These are phyloP conservation scores for Dynastes hyllus DNA, from an alignment of 2,888 invertebrate genomes.

Conservation along the genomic window DNA sequence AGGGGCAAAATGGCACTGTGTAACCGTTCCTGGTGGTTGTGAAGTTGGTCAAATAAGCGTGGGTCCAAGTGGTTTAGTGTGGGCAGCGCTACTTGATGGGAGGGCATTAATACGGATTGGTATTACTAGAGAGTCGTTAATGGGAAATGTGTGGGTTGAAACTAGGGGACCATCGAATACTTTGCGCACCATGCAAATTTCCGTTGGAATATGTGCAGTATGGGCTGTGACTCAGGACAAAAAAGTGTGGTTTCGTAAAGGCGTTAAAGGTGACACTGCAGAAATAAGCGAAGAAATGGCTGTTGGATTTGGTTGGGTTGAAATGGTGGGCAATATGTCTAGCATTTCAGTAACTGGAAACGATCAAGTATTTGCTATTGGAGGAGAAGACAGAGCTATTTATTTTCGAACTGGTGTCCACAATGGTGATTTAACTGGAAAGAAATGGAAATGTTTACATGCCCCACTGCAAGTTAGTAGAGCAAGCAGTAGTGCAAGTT, in stretches of 20 bases:
- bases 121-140: constrained; percentile 82
- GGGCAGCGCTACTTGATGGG: constrained; percentile 91
- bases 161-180: constrained; percentile 83
- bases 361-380: constrained; percentile 91
- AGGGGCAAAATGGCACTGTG: constrained; percentile 88
- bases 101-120: constrained; percentile 83
- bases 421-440: constrained; percentile 85
- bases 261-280: constrained; percentile 80
- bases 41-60: constrained; percentile 91
- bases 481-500: constrained; percentile 86
- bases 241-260: constrained; percentile 91
- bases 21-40: constrained; percentile 83
- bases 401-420: constrained; percentile 87
- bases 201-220: constrained; percentile 85
- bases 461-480: constrained; percentile 88
- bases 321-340: constrained; percentile 90
- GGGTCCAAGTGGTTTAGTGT: constrained; percentile 89
- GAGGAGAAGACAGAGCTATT: constrained; percentile 85
- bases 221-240: constrained; percentile 90
- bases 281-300: constrained; percentile 85
- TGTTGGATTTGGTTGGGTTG: constrained; percentile 90
- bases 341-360: constrained; percentile 89
- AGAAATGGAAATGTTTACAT: constrained; percentile 88
- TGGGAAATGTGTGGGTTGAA: constrained; percentile 85
- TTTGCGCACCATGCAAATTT: constrained; percentile 82